Percentiles rank a stretch among this genome's conserved stretches.
Conservation (phyloP, 2,797 vertebrate genomes). For the Micrastur ruficollis region DNA sequence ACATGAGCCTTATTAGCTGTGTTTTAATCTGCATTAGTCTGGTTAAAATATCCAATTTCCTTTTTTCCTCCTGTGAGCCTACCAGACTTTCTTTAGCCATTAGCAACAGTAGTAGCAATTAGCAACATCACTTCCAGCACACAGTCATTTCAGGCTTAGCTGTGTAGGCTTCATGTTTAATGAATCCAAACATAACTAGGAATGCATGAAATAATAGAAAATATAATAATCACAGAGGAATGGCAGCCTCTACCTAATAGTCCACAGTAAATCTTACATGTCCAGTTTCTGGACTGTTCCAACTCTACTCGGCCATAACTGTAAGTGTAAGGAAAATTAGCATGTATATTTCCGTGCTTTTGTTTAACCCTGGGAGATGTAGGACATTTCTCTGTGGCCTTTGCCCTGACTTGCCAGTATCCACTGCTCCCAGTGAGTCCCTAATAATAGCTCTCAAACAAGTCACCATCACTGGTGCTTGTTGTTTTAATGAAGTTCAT, state of each 20-base stretch:
- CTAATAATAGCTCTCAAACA: neutral
- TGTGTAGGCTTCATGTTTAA: constrained; percentile 21
- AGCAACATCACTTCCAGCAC: constrained; percentile 44
- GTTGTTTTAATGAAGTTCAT: neutral
- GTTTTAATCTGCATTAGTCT: constrained; percentile 61
- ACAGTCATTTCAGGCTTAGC: constrained; percentile 46
- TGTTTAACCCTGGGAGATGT: neutral
- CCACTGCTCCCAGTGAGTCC: neutral
- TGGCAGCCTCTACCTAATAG: neutral
- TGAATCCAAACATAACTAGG: constrained; percentile 35
- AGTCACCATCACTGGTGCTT: neutral
- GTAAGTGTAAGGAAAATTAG: neutral
- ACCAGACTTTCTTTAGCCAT: constrained; percentile 32
- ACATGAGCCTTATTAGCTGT: constrained; percentile 42
- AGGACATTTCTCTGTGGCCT: neutral
- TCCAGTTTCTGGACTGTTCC: neutral
- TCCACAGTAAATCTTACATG: neutral
- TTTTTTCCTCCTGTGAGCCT: constrained; percentile 14
- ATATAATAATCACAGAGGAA: constrained; percentile 13
- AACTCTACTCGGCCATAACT: neutral
- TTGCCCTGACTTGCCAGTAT: neutral
- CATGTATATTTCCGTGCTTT: neutral
- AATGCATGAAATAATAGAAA: constrained; percentile 42
- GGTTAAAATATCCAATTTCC: constrained; percentile 57
- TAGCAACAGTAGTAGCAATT: constrained; percentile 57